Percentiles rank a stretch among this genome's conserved stretches.
Conservation (phyloP, 2,113 vertebrate species). For the Patagioenas fasciata region DNA sequence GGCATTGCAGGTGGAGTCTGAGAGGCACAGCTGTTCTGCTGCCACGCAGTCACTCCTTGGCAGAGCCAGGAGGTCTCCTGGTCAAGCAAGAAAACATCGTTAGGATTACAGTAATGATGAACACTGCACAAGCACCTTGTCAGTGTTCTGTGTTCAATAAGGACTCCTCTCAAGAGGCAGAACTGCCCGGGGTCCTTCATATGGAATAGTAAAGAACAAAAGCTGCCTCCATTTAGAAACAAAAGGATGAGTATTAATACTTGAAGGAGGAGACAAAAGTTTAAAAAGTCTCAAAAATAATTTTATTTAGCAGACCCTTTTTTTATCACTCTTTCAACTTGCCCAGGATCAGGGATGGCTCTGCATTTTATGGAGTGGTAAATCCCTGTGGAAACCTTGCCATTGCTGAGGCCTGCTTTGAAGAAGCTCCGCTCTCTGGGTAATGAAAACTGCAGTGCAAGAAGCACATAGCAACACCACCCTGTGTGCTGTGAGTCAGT, state of each 20-base stretch:
- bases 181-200: not conserved
- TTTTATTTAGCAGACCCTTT: not conserved
- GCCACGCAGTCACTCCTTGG: constrained; percentile 76
- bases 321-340: not conserved
- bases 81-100: not conserved
- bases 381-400: not conserved
- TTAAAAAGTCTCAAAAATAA: not conserved
- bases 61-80: constrained; percentile 63
- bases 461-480: not conserved
- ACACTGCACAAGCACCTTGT: not conserved
- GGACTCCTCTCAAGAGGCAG: not conserved
- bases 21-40: constrained; percentile 82
- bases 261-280: not conserved
- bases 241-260: not conserved
- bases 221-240: not conserved
- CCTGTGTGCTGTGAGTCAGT: not conserved
- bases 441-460: not conserved
- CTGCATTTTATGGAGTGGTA: not conserved
- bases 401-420: not conserved
- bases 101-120: not conserved
- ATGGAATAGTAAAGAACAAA: not conserved
- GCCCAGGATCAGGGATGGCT: not conserved
- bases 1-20: constrained; percentile 77
- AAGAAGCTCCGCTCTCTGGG: not conserved
- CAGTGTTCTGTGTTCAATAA: not conserved